A percentile compares a stretch with the other conserved stretches of the same genome.
These are phyloP conservation scores for Chauna torquata DNA, from an alignment of 2,113 vertebrate genomes.

Conservation along the genomic window DNA sequence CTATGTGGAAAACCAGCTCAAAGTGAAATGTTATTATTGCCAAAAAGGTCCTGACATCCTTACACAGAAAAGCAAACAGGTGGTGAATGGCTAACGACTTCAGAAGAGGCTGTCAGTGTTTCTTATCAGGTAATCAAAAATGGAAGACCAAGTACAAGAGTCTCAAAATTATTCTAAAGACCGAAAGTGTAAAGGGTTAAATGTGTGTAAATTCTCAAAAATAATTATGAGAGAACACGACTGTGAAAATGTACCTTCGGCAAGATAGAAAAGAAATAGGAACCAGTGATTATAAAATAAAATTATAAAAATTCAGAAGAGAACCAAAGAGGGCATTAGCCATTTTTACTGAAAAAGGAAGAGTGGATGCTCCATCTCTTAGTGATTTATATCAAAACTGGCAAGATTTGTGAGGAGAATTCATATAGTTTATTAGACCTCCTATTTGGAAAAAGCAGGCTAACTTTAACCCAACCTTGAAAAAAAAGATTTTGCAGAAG, in stretches of 20 bases:
- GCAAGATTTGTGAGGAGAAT: background rate
- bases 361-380: fast-evolving
- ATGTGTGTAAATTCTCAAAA: background rate
- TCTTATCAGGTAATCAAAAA: background rate
- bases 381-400: background rate
- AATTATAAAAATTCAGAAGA: background rate
- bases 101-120: background rate
- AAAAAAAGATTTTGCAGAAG: background rate
- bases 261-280: background rate
- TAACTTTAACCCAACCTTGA: fast-evolving
- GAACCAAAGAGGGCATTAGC: background rate
- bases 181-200: background rate
- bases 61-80: background rate
- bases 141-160: background rate
- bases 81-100: background rate
- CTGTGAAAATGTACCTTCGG: background rate
- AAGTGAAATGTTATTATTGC: background rate
- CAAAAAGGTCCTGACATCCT: background rate
- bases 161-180: background rate
- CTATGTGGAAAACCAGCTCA: background rate
- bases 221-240: background rate
- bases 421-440: background rate
- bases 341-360: background rate
- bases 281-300: background rate
- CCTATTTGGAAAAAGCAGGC: background rate